A percentile compares a stretch with the other conserved stretches of the same genome.
Evolutionary conservation across 2,113 vertebrate species (phyloP).

Genomic region (Panurus biarmicus): DNA sequence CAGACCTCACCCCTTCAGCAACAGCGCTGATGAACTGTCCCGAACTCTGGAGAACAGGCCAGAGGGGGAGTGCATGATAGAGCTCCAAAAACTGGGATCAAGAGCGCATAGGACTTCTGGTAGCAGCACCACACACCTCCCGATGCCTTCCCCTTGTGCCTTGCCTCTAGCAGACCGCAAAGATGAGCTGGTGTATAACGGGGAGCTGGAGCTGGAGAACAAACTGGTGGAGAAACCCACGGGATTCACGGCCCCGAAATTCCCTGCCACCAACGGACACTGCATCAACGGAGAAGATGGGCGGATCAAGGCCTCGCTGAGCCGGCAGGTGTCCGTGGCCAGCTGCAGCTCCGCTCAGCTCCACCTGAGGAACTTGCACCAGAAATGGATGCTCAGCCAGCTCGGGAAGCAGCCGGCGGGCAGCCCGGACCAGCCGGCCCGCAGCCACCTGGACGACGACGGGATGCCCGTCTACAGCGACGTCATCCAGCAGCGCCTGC

Average conservation of each 20-base stretch:
- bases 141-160: slow-evolving; percentile 80
- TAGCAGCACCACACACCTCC: slow-evolving; percentile 55
- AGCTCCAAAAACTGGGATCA: slow-evolving; percentile 58
- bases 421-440: slow-evolving; percentile 85
- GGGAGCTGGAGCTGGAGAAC: slow-evolving; percentile 74
- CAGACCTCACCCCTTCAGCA: slow-evolving; percentile 12
- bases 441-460: slow-evolving; percentile 90
- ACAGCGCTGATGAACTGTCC: slow-evolving; percentile 32
- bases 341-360: slow-evolving; percentile 79
- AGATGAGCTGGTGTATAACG: slow-evolving; percentile 77
- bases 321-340: slow-evolving; percentile 78
- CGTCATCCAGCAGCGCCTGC: slow-evolving; percentile 87
- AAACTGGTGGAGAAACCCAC: slow-evolving; percentile 40
- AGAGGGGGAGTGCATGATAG: slow-evolving; percentile 54
- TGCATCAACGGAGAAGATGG: slow-evolving; percentile 71
- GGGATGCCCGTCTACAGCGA: slow-evolving; percentile 89
- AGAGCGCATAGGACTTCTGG: slow-evolving; percentile 76
- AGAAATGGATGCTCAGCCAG: slow-evolving; percentile 75
- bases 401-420: slow-evolving; percentile 55
- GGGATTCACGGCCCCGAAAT: slow-evolving; percentile 16
- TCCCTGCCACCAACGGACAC: slow-evolving; percentile 64
- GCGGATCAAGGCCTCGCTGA: slow-evolving; percentile 69
- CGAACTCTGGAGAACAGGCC: background rate
- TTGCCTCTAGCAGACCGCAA: slow-evolving; percentile 78
- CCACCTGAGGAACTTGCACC: slow-evolving; percentile 74